These are phyloP conservation scores for Pygocentrus nattereri DNA, from an alignment of 2,797 vertebrate species.

Conservation along the genomic window DNA sequence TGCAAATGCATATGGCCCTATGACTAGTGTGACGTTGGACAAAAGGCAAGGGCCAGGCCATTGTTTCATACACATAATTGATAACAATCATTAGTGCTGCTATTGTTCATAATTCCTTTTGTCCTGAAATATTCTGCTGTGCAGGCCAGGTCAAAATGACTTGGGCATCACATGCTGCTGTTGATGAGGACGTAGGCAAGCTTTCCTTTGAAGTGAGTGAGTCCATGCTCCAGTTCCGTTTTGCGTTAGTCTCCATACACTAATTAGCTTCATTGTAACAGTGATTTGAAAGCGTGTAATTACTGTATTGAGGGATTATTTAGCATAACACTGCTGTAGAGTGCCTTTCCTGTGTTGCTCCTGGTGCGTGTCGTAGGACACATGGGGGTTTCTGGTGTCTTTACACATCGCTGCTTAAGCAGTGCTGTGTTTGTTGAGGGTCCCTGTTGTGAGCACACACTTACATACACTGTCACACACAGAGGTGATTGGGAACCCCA, in stretches of 20 bases:
- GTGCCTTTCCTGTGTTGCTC: constrained; percentile 62
- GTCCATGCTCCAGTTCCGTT: neutral
- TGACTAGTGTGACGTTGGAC: neutral
- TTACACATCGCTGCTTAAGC: constrained; percentile 15
- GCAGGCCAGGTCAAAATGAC: neutral
- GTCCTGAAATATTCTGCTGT: neutral
- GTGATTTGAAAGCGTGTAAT: constrained; percentile 78
- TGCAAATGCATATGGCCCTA: constrained; percentile 30
- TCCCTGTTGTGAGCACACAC: constrained; percentile 6
- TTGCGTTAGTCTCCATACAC: constrained; percentile 68
- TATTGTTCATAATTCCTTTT: neutral
- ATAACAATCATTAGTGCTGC: neutral
- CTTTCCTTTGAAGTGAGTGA: neutral
- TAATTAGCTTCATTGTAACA: constrained; percentile 81
- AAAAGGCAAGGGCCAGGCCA: neutral
- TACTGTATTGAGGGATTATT: constrained; percentile 71
- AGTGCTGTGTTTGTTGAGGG: constrained; percentile 21
- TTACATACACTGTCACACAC: constrained; percentile 13
- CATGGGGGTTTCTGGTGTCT: constrained; percentile 28
- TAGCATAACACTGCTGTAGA: constrained; percentile 64
- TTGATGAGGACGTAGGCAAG: neutral
- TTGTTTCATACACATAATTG: neutral
- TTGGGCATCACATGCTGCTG: neutral
- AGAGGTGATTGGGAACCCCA: constrained; percentile 17
- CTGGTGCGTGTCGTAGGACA: constrained; percentile 18